phyloP scores from a whole-genome alignment of 2,888 invertebrate species.

The Pheosia tremula region DNA sequence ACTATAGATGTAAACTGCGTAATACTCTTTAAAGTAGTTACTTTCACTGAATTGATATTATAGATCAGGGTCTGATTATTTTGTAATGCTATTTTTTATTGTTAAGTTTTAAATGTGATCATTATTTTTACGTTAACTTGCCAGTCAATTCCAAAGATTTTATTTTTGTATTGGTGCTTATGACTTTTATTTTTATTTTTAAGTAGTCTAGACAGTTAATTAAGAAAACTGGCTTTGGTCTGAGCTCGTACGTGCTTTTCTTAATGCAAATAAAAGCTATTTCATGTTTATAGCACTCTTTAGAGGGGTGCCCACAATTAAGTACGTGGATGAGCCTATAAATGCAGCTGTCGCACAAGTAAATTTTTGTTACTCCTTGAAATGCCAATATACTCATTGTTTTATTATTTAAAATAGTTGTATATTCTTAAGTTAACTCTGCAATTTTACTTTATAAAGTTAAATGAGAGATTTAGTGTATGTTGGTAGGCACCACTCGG shows the following conservation, averaged over 20 bases:
- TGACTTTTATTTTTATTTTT: constrained; percentile 30
- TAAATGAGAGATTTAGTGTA: too few species aligned
- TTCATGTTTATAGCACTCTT: background rate
- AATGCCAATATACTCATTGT: background rate
- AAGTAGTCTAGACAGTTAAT: background rate
- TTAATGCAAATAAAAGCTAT: background rate
- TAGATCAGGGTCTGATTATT: constrained; percentile 59
- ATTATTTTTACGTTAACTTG: constrained; percentile 61
- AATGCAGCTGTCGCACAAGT: background rate
- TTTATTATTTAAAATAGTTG: too few species aligned
- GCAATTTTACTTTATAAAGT: too few species aligned
- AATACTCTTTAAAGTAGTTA: constrained; percentile 48
- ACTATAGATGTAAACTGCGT: constrained; percentile 28
- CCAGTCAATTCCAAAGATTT: constrained; percentile 75
- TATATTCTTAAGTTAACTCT: too few species aligned
- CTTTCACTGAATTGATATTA: constrained; percentile 58
- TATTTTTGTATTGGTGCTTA: constrained; percentile 57
- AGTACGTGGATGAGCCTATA: too few species aligned
- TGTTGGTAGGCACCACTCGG: too few species aligned
- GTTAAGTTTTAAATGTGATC: constrained; percentile 62
- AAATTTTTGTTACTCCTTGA: background rate
- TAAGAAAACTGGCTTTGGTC: constrained; percentile 3
- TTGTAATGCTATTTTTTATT: constrained; percentile 44
- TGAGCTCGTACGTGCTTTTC: constrained; percentile 11
- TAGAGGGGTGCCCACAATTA: background rate